Conservation (phyloP, 2,113 vertebrate genomes). For the Marmota monax region DNA sequence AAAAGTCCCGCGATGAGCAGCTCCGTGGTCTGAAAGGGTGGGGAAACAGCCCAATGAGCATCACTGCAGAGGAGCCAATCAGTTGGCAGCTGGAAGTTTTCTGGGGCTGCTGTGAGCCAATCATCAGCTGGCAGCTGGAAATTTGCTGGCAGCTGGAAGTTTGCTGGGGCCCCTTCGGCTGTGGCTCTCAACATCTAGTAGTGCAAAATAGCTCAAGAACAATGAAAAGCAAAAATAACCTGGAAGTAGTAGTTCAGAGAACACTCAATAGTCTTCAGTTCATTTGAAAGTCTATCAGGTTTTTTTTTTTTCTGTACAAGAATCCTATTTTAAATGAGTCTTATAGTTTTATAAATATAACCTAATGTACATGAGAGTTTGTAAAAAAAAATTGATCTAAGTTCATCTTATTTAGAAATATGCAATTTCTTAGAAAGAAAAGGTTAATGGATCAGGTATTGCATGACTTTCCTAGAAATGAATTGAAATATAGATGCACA, state of each 20-base stretch:
- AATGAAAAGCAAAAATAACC: not conserved
- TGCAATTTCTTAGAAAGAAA: not conserved
- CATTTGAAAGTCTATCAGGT: not conserved
- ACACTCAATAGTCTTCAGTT: not conserved
- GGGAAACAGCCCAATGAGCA: too few species aligned
- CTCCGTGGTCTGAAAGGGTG: too few species aligned
- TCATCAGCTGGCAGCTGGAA: too few species aligned
- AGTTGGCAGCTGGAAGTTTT: too few species aligned
- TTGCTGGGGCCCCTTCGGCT: too few species aligned
- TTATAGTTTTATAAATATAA: not conserved
- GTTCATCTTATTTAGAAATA: not conserved
- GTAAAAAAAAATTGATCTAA: not conserved
- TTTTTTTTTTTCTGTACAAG: not conserved
- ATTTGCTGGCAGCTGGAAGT: too few species aligned
- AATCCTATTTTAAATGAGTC: not conserved
- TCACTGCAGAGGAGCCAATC: too few species aligned
- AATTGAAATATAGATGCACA: not conserved
- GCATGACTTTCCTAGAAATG: not conserved
- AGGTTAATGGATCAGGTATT: not conserved
- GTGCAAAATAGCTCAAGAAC: not conserved
- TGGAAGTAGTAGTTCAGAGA: not conserved
- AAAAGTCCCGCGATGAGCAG: too few species aligned
- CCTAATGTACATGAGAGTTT: not conserved
- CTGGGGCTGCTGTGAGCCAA: too few species aligned
- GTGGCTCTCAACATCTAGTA: not conserved